Base-by-base conservation (phyloP, 2,888 invertebrate genomes). In the Alentia gelatinosa region DNA sequence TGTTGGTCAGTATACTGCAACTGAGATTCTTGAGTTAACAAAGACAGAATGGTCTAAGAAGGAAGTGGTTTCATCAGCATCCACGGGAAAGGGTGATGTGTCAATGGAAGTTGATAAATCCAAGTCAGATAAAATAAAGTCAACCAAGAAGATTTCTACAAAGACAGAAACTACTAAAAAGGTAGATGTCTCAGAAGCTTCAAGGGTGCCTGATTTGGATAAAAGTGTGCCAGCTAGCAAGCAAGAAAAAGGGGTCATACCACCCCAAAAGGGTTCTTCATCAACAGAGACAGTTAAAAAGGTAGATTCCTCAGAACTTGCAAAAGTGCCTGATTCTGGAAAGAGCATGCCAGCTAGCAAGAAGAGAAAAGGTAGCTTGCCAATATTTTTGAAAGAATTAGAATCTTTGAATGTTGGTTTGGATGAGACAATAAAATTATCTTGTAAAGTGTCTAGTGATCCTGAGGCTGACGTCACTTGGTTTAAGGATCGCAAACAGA, bases 391-490 rank as follows among this genome's bases (percentile, higher is more conserved):
- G 7, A 37, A 63, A 63, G 37, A 35, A n/a, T 12, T 19, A n/a
- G 39, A 79, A 79, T 23, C 79, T n/a, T 23, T 79, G 35, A 39
- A 0, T 35, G 63, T 56, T 12, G 50, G 33, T 63, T 15, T 56
- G 0, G 37, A 63, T 7, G 39, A 68, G 63, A 63, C 63, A 15
- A 63, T 89, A 35, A 30, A 42, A n/a, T 90, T 90, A n/a, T 30
- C 68, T 26, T 91, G 91, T 68, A 56, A n/a, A 7, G 50, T 88
- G 15, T n/a, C 75, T 88, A 90, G 56, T 37, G 84, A 92, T 19
- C 92, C 93, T 19, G 89, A 90, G 30, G 91, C 95, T 5, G 94
- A 92, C n/a, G 94, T 96, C 63, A 93, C 93, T 84, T 96, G 96
- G 96, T 92, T 92, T 63, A 94, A 94, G 56, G 93, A 95, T 91